phyloP scores from a whole-genome alignment of 2,113 vertebrate species.

The Hyla sarda region DNA sequence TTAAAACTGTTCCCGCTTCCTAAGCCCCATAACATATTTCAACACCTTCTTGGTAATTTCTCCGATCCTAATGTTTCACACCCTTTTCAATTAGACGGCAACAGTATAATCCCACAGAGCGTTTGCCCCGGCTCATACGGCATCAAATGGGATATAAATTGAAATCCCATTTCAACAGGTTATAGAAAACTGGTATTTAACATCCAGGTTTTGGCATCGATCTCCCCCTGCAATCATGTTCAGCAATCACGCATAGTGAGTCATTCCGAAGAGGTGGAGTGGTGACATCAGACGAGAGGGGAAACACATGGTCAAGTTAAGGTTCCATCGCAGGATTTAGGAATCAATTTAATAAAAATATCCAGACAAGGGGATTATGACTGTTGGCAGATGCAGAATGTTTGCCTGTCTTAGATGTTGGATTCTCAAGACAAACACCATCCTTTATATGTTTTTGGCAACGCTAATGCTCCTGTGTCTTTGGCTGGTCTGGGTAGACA shows the following conservation, averaged over 20 bases:
- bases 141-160: conserved; percentile 53
- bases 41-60: conserved; percentile 26
- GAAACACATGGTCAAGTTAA: conserved; percentile 60
- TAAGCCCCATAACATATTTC: conserved; percentile 11
- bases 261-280: conserved; percentile 60
- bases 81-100: conserved; percentile 46
- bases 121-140: conserved; percentile 46
- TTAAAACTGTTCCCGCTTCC: conserved; percentile 48
- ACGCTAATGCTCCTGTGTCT: conserved; percentile 46
- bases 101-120: conserved; percentile 41
- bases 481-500: conserved; percentile 60
- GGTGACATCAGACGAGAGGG: conserved; percentile 63
- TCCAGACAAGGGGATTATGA: conserved; percentile 65
- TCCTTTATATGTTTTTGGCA: conserved; percentile 58
- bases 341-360: conserved; percentile 63
- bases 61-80: conserved; percentile 37
- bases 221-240: conserved; percentile 3
- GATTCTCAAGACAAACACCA: conserved; percentile 60
- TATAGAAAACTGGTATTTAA: conserved; percentile 59
- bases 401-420: conserved; percentile 63
- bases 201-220: conserved; percentile 54
- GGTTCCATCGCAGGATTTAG: conserved; percentile 59
- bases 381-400: conserved; percentile 53
- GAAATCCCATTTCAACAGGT: conserved; percentile 57
- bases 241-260: conserved; percentile 54